These are phyloP conservation scores for Carabus problematicus DNA, from an alignment of 2,888 invertebrate species.

Conservation along the genomic window DNA sequence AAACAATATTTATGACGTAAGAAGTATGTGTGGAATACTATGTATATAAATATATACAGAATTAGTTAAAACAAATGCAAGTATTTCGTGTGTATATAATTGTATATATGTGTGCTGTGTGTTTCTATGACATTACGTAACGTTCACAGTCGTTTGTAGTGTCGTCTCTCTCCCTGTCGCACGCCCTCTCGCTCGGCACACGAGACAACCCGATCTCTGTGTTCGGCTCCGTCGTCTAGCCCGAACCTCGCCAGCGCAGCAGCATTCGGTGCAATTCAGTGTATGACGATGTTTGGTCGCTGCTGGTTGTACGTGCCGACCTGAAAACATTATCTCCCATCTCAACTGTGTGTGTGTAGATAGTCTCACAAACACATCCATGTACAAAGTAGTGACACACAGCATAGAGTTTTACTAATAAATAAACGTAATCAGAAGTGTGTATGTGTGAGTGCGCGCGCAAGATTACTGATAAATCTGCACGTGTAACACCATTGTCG, in stretches of 20 bases:
- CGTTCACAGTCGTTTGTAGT: slow-evolving; percentile 51
- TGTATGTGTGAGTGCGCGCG: too few species aligned
- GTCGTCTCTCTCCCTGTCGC: too few species aligned
- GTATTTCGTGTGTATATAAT: background rate
- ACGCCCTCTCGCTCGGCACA: slow-evolving; percentile 41
- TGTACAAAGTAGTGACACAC: too few species aligned
- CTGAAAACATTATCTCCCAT: too few species aligned
- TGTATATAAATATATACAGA: too few species aligned
- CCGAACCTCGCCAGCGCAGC: slow-evolving; percentile 48
- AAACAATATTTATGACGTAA: too few species aligned
- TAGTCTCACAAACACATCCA: slow-evolving; percentile 22
- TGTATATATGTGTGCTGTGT: background rate
- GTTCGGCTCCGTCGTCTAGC: slow-evolving; percentile 55
- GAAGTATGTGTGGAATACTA: too few species aligned
- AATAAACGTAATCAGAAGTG: too few species aligned
- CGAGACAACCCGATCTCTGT: slow-evolving; percentile 53
- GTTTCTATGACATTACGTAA: slow-evolving; percentile 53
- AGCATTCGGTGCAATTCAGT: slow-evolving; percentile 50
- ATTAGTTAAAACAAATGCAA: too few species aligned
- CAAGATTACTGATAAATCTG: background rate
- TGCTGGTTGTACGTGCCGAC: slow-evolving; percentile 45
- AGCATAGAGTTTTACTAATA: too few species aligned
- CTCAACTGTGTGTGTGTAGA: slow-evolving; percentile 7
- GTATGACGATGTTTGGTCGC: slow-evolving; percentile 54
- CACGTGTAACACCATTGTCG: slow-evolving; percentile 23